Evolutionary conservation across 2,888 invertebrate genomes (phyloP), one percentile per base, ranked within the genome.

Genomic region (Polyommatus iphigenia): DNA sequence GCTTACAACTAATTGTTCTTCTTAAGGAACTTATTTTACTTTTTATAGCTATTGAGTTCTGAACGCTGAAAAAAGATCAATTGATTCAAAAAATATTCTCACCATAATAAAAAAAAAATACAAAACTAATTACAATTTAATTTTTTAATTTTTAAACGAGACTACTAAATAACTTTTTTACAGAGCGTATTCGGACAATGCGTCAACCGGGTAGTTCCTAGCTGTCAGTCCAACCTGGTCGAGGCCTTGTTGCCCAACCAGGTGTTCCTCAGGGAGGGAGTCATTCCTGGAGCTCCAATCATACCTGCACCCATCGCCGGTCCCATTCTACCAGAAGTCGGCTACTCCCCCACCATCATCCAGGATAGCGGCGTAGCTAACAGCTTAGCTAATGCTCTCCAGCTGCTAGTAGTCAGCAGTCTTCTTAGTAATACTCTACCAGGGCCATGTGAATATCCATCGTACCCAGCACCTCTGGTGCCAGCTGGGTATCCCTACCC

Each of bases 341-440:
- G 81, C 20, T 82, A 79, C 77, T 80, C 32, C 80, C 86, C 41
- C 76, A 88, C 88, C 0, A 86, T 91, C 0, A 87, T 90, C 1
- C 90, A 91, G 79, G 92, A 92, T 24, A 89, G 88, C 75, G 87
- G 88, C 2, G 91, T 92, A 0, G 91, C 91, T 0, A 92, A 89
- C 76, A 92, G 88, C 75, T 78, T 93, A 41, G 92, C 92, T 0
- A 91, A 92, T 80, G 89, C 91, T 0, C 81, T 93, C 4, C 92
- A 93, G 72, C 81, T 93, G 29, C 78, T 93, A 1, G 88, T 92
- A 0, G 92, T 93, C 0, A 91, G 91, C 82, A 92, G 89, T 77
- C 80, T 92, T 1, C 78, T 93, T 1, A 88, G 90, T 76, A 89
- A 87, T 62, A 90, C 89, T 0, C 79, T 92, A 50, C 89, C 90